Percentiles rank a stretch among this genome's conserved stretches.
These are phyloP conservation scores for Cryptotermes secundus DNA, from an alignment of 1,140 invertebrate genomes.

Conservation along the genomic window DNA sequence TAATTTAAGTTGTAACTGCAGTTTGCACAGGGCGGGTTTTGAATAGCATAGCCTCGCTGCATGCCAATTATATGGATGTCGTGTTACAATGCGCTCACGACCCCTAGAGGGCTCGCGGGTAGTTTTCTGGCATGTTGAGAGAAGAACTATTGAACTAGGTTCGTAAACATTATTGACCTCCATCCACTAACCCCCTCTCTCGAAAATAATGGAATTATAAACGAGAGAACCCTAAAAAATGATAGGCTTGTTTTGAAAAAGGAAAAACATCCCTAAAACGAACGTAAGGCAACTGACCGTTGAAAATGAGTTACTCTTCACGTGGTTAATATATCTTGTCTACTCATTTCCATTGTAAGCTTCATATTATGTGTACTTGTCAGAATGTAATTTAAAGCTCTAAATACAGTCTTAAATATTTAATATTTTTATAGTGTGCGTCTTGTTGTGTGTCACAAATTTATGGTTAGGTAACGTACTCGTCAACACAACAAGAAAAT, in stretches of 20 bases:
- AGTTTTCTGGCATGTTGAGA: background rate
- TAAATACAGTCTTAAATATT: too few species aligned
- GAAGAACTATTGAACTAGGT: background rate
- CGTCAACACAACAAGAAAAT: too few species aligned
- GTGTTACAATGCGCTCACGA: background rate
- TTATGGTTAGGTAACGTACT: too few species aligned
- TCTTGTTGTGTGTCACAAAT: too few species aligned
- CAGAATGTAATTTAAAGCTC: too few species aligned
- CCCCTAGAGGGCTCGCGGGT: background rate
- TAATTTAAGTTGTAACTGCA: constrained; percentile 1
- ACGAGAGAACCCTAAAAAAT: background rate
- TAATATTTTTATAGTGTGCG: too few species aligned
- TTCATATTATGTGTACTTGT: too few species aligned
- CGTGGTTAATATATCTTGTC: too few species aligned
- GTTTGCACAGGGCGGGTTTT: constrained; percentile 13
- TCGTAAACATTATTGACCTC: background rate
- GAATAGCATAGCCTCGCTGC: background rate
- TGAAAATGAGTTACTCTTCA: too few species aligned
- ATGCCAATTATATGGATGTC: background rate
- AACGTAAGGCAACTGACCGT: too few species aligned
- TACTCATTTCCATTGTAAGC: too few species aligned
- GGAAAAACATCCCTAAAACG: background rate
- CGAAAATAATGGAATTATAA: background rate
- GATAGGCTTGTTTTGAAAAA: background rate
- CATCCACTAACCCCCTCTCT: background rate